Percentiles rank a stretch among this genome's conserved stretches.
These are phyloP conservation scores for Mungos mungo DNA, from an alignment of 2,113 vertebrate genomes.

Conservation along the genomic window DNA sequence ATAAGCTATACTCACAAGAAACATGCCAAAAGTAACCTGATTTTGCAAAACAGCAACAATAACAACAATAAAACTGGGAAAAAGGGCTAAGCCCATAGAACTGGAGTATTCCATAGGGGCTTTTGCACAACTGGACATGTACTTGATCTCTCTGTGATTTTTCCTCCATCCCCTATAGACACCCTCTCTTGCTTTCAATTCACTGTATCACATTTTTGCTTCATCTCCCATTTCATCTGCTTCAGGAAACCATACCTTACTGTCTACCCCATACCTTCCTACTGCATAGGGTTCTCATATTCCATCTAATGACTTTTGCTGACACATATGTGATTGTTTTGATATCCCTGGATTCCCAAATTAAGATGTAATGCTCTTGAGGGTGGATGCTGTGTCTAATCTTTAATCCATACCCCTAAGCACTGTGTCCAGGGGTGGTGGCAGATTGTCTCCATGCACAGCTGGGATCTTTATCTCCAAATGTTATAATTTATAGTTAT, in stretches of 20 bases:
- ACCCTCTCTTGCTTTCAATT: neutral
- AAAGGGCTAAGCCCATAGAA: neutral
- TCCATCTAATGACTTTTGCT: neutral
- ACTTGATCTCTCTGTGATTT: neutral
- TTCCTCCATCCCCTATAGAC: neutral
- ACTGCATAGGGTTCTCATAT: neutral
- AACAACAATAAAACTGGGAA: neutral
- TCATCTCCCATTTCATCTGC: neutral
- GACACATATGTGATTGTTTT: neutral
- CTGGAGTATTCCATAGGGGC: too few species aligned
- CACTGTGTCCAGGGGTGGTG: neutral
- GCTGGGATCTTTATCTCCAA: neutral
- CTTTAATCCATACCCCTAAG: neutral
- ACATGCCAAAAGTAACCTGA: neutral
- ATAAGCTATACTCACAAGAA: neutral
- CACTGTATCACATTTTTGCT: neutral
- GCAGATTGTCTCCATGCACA: neutral
- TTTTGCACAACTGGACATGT: neutral
- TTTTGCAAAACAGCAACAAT: neutral
- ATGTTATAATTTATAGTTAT: neutral
- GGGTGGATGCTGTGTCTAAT: neutral
- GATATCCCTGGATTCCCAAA: neutral
- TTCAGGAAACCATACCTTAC: neutral
- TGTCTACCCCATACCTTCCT: neutral
- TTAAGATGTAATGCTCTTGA: neutral